Evolutionary conservation across 2,888 invertebrate genomes (phyloP).

Genomic region (Apamea epomidion): DNA sequence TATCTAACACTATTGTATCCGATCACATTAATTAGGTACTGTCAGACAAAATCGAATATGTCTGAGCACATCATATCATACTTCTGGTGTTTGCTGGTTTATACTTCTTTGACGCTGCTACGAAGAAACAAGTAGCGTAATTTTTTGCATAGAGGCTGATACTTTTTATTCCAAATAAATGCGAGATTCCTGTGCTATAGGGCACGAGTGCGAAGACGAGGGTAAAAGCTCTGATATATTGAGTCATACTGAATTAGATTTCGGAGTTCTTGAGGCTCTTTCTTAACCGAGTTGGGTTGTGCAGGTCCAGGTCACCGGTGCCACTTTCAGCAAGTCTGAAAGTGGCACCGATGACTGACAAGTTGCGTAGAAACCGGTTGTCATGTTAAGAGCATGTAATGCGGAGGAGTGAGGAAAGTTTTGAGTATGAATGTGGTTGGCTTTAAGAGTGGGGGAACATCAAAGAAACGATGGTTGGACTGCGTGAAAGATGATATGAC

Average conservation of each 20-base stretch:
- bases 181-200: neutral
- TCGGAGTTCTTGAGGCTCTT: neutral
- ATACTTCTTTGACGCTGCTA: neutral
- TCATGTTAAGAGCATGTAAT: no score
- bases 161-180: neutral
- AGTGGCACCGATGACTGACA: neutral
- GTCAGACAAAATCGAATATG: neutral
- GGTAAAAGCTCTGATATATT: neutral
- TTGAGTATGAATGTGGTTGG: neutral
- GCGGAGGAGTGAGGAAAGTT: neutral
- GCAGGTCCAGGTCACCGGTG: neutral
- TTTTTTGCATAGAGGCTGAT: neutral
- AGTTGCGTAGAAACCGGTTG: neutral
- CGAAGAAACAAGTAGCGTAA: neutral
- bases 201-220: neutral
- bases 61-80: neutral
- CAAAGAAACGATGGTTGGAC: neutral
- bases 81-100: neutral
- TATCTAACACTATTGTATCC: neutral
- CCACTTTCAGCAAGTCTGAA: neutral
- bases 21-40: slow-evolving; percentile 7
- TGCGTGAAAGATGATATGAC: neutral
- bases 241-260: neutral
- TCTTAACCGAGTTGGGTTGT: neutral
- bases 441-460: neutral